Evolutionary conservation across 2,888 invertebrate species (phyloP), one percentile per base, ranked within the genome.

Genomic region (Sarcophaga variegata): DNA sequence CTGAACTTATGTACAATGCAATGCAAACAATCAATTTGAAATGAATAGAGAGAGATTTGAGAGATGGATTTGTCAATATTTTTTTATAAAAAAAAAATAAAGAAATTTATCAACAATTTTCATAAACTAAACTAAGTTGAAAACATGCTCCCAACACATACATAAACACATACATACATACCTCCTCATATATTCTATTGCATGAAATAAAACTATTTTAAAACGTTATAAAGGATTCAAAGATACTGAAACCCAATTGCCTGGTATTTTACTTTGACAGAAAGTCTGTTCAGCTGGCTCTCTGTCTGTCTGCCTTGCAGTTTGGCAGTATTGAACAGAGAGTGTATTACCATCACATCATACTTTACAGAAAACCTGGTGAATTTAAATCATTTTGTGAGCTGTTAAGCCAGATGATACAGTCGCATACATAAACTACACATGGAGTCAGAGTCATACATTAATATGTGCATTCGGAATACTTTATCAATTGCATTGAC

Each of bases 61-160:
- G 54, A 37, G 25, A 75, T 85, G 74, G 74, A 81, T 85, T 85
- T 81, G 81, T 78, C 81, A 81, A 81, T 85, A 85, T 49, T 63
- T 74, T 74, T 11, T 8, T 37, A 1, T 37, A 8, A 1, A 37
- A 37, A 37, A 37, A 79, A 82, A 82, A 79, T 47, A 85, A 70
- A 82, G 85, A 82, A 79, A 81, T 82, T 81, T 75, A 79, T 85
- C 78, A 82, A 78, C 70, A 75, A 82, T 79, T 75, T 85, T 74
- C 69, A 78, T 81, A 81, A 77, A 85, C 47, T 74, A 71, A 86
- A 82, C 17, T 37, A 70, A 64, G 64, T 77, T 20, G 12, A 22
- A 47, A 20, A 49, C 14, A 20, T 11, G 45, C 17, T 54, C 14
- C 12, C 17, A 14, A 17, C 14, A 49, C 49, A 14, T 12, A 49